Evolutionary conservation across 2,113 vertebrate genomes (phyloP), one percentile per base, ranked within the genome.

Genomic region (Neodontobutis hainanensis): DNA sequence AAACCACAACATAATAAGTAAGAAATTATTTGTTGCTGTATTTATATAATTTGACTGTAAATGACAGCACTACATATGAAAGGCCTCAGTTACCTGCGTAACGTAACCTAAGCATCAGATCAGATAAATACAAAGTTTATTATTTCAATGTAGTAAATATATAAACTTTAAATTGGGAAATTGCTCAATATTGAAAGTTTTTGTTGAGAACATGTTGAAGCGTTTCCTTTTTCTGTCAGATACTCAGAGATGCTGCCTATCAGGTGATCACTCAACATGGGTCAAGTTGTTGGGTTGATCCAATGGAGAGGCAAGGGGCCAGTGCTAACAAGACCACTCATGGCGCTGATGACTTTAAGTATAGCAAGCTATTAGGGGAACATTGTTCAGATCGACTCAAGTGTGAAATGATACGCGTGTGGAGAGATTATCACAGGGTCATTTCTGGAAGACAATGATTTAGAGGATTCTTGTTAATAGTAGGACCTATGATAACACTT

Each of bases 211-310:
- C 11, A 34, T 12, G n/a, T 6, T n/a, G 52, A 8, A 15, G 7
- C 45, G 43, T 53, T 48, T 16, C 52, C 50, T 43, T 11, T 16
- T 9, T 36, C 14, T 32, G 52, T 40, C n/a, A 46, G 55, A 47
- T 61, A 61, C 49, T 69, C 10, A 36, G 16, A 60, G 50, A 56
- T 66, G 48, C 5, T 4, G 77, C 75, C 81, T 87, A 90, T 91
- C 86, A 89, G 83, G 82, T 88, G 82, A 85, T 82, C 84, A 85
- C 90, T 92, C 71, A 72, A 88, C 83, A 65, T 2, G 46, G 90
- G 88, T 91, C 88, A 84, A 89, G 89, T 83, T 87, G 88, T 61
- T 70, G 71, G 69, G 73, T 66, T 84, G 85, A 85, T 89, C 85
- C 71, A 68, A 45, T 64, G 76, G 81, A 86, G 84, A 81, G 83